A percentile compares a stretch with the other conserved stretches of the same genome.
Conservation (phyloP, 2,888 invertebrate species). For the Campoletis raptor region DNA sequence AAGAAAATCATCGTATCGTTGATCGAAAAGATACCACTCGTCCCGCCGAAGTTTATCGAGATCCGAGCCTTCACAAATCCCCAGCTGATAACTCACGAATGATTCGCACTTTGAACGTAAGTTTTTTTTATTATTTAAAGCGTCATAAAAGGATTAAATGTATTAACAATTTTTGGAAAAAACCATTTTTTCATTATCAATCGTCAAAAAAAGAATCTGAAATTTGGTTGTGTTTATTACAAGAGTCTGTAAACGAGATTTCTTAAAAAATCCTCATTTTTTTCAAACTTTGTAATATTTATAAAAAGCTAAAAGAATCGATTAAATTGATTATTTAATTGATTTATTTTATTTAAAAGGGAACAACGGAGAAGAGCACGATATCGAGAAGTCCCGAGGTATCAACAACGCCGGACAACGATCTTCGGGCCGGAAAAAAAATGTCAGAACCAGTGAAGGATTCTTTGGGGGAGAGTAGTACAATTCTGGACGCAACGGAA, state of each 20-base stretch:
- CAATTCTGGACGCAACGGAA: slow-evolving; percentile 81
- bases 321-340: not conserved
- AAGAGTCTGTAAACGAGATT: not conserved
- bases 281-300: no score
- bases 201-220: no score
- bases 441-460: slow-evolving; percentile 56
- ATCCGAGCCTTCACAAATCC: slow-evolving; percentile 81
- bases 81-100: slow-evolving; percentile 76
- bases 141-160: not conserved
- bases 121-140: slow-evolving; percentile 48
- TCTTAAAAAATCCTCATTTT: no score
- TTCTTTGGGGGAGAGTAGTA: slow-evolving; percentile 66
- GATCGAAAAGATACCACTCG: slow-evolving; percentile 64
- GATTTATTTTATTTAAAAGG: slow-evolving; percentile 68
- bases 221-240: not conserved
- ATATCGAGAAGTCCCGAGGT: slow-evolving; percentile 76
- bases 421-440: slow-evolving; percentile 77
- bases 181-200: no score
- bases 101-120: slow-evolving; percentile 78
- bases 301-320: not conserved
- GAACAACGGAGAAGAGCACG: slow-evolving; percentile 84
- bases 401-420: slow-evolving; percentile 85
- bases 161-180: not conserved
- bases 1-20: slow-evolving; percentile 69
- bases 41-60: slow-evolving; percentile 78